Evolutionary conservation across 2,797 vertebrate species (phyloP).

Genomic region (Thalassophryne amazonica): DNA sequence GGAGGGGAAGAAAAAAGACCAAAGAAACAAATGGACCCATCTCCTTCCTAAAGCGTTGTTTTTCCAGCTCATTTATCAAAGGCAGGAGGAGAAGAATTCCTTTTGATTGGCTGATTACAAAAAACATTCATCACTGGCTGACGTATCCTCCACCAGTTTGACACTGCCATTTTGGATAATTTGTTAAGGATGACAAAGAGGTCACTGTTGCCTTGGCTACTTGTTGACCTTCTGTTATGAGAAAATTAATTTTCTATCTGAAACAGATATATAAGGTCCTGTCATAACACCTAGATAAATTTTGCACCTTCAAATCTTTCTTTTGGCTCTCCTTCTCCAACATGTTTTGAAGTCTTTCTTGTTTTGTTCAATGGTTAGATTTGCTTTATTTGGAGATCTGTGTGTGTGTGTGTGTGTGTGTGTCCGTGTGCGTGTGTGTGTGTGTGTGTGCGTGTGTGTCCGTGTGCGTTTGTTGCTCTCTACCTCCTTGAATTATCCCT

Average conservation of each 20-base stretch:
- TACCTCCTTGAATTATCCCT: slow-evolving; percentile 10
- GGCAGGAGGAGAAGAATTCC: slow-evolving; percentile 80
- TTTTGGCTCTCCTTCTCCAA: slow-evolving; percentile 55
- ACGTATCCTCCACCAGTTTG: slow-evolving; percentile 86
- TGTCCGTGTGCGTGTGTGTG: slow-evolving; percentile 10
- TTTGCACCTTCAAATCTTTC: slow-evolving; percentile 82
- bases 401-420: neutral
- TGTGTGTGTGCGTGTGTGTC: slow-evolving; percentile 2
- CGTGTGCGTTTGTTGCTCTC: slow-evolving; percentile 19
- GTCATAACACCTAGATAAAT: slow-evolving; percentile 86
- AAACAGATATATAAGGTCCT: slow-evolving; percentile 94
- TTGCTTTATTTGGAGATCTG: neutral
- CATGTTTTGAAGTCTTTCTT: slow-evolving; percentile 4
- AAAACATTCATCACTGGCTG: slow-evolving; percentile 86
- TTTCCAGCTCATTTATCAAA: slow-evolving; percentile 84
- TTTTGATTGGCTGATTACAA: slow-evolving; percentile 92
- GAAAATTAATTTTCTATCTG: slow-evolving; percentile 93
- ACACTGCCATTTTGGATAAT: slow-evolving; percentile 92
- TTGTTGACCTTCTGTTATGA: slow-evolving; percentile 97
- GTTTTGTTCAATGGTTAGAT: slow-evolving; percentile 33
- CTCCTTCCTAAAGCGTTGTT: slow-evolving; percentile 72
- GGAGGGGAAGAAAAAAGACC: slow-evolving; percentile 34
- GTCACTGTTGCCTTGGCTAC: slow-evolving; percentile 85
- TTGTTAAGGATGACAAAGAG: slow-evolving; percentile 95
- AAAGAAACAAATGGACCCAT: slow-evolving; percentile 82